phyloP scores from a whole-genome alignment of 2,888 invertebrate species.

The Dolichopus griseipennis region DNA sequence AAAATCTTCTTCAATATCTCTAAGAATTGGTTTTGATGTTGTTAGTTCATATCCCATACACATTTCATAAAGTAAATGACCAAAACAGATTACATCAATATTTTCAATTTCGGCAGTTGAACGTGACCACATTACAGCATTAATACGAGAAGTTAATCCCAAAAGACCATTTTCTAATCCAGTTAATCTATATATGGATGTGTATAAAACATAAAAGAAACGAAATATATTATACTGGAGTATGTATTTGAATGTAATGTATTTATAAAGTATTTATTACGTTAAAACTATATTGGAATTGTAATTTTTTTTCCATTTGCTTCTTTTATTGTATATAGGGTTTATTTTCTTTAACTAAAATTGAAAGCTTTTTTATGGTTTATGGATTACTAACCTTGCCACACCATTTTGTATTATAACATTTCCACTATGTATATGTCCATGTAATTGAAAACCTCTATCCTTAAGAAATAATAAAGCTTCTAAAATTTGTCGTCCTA shows the following conservation, averaged over 20 bases:
- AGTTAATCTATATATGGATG: slow-evolving; percentile 54
- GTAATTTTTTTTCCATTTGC: background rate
- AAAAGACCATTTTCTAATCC: slow-evolving; percentile 79
- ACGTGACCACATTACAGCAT: slow-evolving; percentile 48
- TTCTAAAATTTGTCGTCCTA: slow-evolving; percentile 81
- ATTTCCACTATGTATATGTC: slow-evolving; percentile 83
- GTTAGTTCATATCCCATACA: slow-evolving; percentile 75
- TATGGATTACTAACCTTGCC: slow-evolving; percentile 54
- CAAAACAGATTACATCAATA: slow-evolving; percentile 64
- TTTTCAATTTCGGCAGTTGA: slow-evolving; percentile 44
- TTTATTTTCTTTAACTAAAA: background rate
- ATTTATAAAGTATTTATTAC: background rate
- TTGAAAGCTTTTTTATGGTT: background rate
- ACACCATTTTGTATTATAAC: slow-evolving; percentile 87
- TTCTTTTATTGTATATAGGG: background rate
- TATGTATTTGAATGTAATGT: slow-evolving; percentile 8
- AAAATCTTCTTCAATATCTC: slow-evolving; percentile 61
- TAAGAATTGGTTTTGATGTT: slow-evolving; percentile 62
- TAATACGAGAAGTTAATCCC: slow-evolving; percentile 54
- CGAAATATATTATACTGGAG: slow-evolving; percentile 12
- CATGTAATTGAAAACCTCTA: slow-evolving; percentile 74
- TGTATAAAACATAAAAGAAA: slow-evolving; percentile 13
- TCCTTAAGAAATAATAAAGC: slow-evolving; percentile 67
- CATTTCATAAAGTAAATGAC: slow-evolving; percentile 86
- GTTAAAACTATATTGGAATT: background rate